Conservation (phyloP, 2,888 invertebrate species). For the Athetis lepigone region DNA sequence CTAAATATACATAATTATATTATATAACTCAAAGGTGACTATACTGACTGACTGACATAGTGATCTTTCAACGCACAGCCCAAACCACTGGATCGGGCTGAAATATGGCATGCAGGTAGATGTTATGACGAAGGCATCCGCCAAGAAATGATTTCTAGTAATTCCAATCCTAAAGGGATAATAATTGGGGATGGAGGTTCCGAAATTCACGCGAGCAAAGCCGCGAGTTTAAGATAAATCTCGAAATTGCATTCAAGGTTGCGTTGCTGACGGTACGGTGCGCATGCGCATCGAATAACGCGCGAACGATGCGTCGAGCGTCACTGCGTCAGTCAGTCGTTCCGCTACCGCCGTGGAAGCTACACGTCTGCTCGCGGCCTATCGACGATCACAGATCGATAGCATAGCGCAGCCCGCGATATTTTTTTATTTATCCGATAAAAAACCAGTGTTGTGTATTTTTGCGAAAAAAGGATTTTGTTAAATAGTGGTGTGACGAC, state of each 20-base stretch:
- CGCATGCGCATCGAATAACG: conserved; percentile 70
- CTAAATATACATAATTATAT: no score
- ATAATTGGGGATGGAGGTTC: no score
- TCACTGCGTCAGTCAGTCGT: no score
- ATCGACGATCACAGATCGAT: conserved; percentile 72
- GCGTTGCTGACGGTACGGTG: conserved; percentile 70
- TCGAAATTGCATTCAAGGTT: conserved; percentile 79
- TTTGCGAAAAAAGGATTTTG: conserved; percentile 71
- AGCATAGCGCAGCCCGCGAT: conserved; percentile 72
- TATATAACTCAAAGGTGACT: no score
- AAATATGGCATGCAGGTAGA: no score
- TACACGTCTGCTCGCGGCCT: conserved; percentile 66
- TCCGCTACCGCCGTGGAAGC: conserved; percentile 68
- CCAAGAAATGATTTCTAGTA: no score
- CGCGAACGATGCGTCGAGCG: conserved; percentile 57
- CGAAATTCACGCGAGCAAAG: no score
- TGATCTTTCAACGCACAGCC: no score
- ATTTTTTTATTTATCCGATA: conserved; percentile 65
- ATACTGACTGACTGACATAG: no score
- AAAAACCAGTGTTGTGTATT: conserved; percentile 76
- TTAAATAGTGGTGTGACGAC: conserved; percentile 71
- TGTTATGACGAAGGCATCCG: no score
- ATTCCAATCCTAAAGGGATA: no score
- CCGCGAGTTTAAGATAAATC: conserved; percentile 82
- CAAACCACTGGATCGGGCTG: no score